These are phyloP conservation scores for Gymnobelideus leadbeateri DNA, from an alignment of 2,113 vertebrate genomes.

Conservation along the genomic window DNA sequence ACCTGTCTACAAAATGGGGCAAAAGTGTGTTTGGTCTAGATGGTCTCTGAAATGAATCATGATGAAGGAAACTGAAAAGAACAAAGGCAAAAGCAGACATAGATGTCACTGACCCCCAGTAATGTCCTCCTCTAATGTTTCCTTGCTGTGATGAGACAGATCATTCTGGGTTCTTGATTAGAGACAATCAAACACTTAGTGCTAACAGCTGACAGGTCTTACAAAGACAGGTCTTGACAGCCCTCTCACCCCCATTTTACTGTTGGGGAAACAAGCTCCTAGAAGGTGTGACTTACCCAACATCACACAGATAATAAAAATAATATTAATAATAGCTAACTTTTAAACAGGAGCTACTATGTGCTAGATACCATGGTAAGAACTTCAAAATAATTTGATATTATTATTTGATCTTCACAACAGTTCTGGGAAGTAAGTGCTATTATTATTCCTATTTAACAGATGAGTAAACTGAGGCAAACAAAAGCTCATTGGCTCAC, in stretches of 20 bases:
- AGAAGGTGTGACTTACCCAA: not conserved
- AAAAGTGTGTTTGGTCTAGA: not conserved
- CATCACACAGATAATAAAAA: not conserved
- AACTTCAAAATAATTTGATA: not conserved
- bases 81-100: not conserved
- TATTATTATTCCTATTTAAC: not conserved
- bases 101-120: not conserved
- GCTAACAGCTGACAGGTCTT: not conserved
- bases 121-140: not conserved
- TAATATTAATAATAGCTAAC: not conserved
- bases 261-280: not conserved
- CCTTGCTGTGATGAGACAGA: not conserved
- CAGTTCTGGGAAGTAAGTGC: not conserved
- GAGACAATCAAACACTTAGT: not conserved
- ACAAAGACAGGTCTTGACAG: too few species aligned
- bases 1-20: not conserved
- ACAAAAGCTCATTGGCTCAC: not conserved
- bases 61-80: not conserved
- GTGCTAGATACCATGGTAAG: not conserved
- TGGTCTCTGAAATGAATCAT: not conserved
- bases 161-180: not conserved
- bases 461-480: not conserved
- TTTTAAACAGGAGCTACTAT: not conserved
- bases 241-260: not conserved
- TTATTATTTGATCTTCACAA: not conserved